Conservation (phyloP, 2,888 invertebrate species). For the Tortricodes alternella region DNA sequence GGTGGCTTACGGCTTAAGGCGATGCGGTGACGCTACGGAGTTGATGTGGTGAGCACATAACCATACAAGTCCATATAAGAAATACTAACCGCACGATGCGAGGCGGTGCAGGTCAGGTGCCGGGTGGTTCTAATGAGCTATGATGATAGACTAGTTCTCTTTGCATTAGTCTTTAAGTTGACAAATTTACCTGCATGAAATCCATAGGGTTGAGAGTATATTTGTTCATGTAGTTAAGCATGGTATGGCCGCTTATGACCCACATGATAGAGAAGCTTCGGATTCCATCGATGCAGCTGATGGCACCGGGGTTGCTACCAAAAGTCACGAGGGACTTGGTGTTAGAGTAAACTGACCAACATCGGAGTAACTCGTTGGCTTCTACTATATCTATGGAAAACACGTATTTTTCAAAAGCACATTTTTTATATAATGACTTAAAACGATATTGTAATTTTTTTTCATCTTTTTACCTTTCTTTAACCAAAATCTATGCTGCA, state of each 20-base stretch:
- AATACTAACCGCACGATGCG: no score
- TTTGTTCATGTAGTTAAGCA: slow-evolving; percentile 15
- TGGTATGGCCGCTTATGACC: slow-evolving; percentile 62
- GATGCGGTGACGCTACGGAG: no score
- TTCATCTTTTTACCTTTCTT: background rate
- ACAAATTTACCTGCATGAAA: background rate
- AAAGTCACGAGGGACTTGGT: slow-evolving; percentile 52
- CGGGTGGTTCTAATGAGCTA: no score
- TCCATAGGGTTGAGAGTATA: background rate
- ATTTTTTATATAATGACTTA: no score
- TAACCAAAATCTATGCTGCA: background rate
- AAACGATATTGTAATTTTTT: no score
- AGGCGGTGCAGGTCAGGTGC: no score
- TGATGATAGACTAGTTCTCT: no score
- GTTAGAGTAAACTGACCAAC: slow-evolving; percentile 58
- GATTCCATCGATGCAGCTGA: slow-evolving; percentile 67
- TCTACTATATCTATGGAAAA: slow-evolving; percentile 24
- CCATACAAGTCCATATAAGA: no score
- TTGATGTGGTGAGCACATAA: no score
- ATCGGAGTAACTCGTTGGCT: slow-evolving; percentile 36
- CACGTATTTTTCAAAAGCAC: background rate
- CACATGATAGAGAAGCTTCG: slow-evolving; percentile 66
- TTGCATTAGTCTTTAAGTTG: no score
- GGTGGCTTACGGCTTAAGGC: no score
- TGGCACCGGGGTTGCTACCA: slow-evolving; percentile 39